These are phyloP conservation scores for Jacana jacana DNA, from an alignment of 2,113 vertebrate species.

Conservation along the genomic window DNA sequence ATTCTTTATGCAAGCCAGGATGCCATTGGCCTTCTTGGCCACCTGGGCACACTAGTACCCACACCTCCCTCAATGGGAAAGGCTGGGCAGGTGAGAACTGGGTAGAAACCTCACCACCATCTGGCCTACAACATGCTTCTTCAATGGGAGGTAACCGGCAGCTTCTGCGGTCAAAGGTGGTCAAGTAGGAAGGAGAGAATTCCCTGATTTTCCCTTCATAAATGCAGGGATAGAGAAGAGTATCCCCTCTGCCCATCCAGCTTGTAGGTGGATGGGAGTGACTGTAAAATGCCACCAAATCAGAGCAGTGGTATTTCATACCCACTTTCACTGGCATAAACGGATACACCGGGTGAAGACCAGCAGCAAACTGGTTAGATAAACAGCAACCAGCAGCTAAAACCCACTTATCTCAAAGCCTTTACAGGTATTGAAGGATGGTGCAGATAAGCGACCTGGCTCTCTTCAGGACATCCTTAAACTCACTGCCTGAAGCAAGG, in stretches of 20 bases:
- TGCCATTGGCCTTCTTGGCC: too few species aligned
- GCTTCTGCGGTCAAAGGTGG: not conserved
- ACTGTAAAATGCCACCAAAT: not conserved
- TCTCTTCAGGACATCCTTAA: constrained; percentile 12
- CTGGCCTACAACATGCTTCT: not conserved
- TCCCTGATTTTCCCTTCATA: not conserved
- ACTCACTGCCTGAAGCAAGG: not conserved
- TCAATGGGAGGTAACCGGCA: not conserved
- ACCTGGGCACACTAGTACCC: too few species aligned
- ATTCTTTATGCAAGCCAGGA: too few species aligned
- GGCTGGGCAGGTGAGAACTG: not conserved
- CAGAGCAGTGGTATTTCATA: not conserved
- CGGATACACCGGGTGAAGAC: not conserved
- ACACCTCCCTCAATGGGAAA: not conserved
- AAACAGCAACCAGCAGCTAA: too few species aligned
- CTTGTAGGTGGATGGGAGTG: not conserved
- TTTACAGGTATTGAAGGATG: not conserved
- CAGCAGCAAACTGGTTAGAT: not conserved
- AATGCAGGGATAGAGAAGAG: not conserved
- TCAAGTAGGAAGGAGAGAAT: not conserved
- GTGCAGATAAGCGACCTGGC: not conserved
- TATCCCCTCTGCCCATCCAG: not conserved
- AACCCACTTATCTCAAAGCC: not conserved
- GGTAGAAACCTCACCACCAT: not conserved
- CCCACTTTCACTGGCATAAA: not conserved